Base-by-base conservation (phyloP, 2,797 vertebrate species). In the Helostoma temminkii region DNA sequence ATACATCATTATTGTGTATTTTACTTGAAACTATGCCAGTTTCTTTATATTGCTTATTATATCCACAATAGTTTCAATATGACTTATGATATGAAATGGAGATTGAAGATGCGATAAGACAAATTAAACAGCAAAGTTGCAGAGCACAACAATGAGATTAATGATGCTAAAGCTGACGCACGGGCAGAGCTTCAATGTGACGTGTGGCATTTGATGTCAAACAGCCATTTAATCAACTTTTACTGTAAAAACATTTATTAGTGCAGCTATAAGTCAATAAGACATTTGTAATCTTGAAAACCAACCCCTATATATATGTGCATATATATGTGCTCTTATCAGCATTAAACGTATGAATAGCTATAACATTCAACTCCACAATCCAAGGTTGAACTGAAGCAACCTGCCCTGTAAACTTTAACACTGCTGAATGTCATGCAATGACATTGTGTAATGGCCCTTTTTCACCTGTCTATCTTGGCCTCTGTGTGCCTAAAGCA, bases 401-500 rank as follows among this genome's bases (percentile, higher is more conserved):
- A 57, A 12, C 24, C 47, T 1, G 16, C 62, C 76, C 71, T 52
- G 57, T 75, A 47, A 84, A 83, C 76, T 65, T 78, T 74, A 86
- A 49, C 64, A 16, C 36, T 6, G 66, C 25, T 22, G 77, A 69
- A 61, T 28, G 46, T 74, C 71, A 83, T 73, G 74, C 52, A 62
- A 34, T 55, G 71, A 88, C 82, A 81, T 78, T 88, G 87, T 78
- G 80, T 79, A 83, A 85, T 87, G 62, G 69, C 63, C 64, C 58
- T 64, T 85, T 80, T 86, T 72, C 87, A 88, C 76, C 82, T 73
- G 81, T 85, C 88, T 85, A 74, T 84, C 84, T 82, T 10, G 61
- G 72, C 68, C 76, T 72, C 62, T 90, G 83, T 86, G 79, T 92
- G 75, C 75, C 77, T 43, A 81, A 78, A 87, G 86, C 89, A 92